phyloP scores from a whole-genome alignment of 1,140 invertebrate genomes.

The Zaprionus lachaisei region DNA sequence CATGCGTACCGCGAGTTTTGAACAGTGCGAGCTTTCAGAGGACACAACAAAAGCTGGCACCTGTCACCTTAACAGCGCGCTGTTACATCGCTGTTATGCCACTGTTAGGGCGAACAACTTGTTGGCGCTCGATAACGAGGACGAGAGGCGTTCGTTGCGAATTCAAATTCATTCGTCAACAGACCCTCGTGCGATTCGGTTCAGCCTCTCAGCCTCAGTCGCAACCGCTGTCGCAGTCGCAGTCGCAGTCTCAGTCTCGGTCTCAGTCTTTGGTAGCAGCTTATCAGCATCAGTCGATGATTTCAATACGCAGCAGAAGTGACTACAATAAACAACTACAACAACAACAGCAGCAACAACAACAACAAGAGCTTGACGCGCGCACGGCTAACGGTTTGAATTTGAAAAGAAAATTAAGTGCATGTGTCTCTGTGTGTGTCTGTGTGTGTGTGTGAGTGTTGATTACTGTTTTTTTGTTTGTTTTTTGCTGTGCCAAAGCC shows the following conservation, averaged over 20 bases:
- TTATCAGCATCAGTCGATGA: slow-evolving; percentile 40
- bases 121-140: slow-evolving; percentile 45
- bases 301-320: slow-evolving; percentile 33
- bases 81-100: not conserved
- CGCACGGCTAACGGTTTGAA: slow-evolving; percentile 45
- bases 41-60: not conserved
- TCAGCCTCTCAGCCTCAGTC: slow-evolving; percentile 41
- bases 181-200: slow-evolving; percentile 74
- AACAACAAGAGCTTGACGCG: slow-evolving; percentile 23
- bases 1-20: not conserved
- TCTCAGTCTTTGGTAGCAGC: not conserved
- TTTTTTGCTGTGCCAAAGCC: slow-evolving; percentile 40
- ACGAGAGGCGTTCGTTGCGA: slow-evolving; percentile 36
- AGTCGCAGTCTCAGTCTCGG: not conserved
- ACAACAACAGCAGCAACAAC: slow-evolving; percentile 8
- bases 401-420: slow-evolving; percentile 28
- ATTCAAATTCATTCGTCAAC: slow-evolving; percentile 69
- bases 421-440: not conserved
- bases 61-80: not conserved
- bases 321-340: slow-evolving; percentile 25
- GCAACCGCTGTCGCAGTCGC: not conserved
- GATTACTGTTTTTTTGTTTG: slow-evolving; percentile 30
- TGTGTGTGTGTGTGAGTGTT: slow-evolving; percentile 24
- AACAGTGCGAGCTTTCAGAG: too few species aligned
- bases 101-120: slow-evolving; percentile 45